Base-by-base conservation (phyloP, 1,140 invertebrate genomes). In the Sycobia sp. region DNA sequence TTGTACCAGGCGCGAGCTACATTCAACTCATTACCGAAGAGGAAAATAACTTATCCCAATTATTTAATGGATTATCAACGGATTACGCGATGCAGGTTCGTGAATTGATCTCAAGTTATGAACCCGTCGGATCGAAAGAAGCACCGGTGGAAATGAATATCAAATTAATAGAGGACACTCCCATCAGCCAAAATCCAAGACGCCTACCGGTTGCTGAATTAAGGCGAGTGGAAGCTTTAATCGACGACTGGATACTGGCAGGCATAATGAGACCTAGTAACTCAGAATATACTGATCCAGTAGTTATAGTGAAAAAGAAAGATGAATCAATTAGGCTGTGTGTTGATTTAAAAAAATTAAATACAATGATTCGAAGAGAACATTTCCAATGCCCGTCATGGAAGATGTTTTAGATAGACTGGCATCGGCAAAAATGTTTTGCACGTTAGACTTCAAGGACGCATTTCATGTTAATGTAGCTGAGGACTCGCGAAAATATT, bases 261-360 rank as follows among this genome's bases (percentile, higher is more conserved):
- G 61, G 61, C 2, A 66, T 69, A 46, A 43, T 68, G 36, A 57
- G 72, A 13, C 65, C 69, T 34, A 79, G 75, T 16, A 59, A 38
- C n/a, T 81, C 76, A 16, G 76, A 82, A 16, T 85, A 78, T 71
- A 69, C 78, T 11, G 76, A 76, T 29, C 81, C 81, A 0, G 70
- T 83, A 1, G 74, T 85, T 1, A 50, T 84, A 10, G 76, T 78
- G 0, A 62, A 56, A 39, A 86, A 86, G 65, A 80, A 79, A 65
- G 77, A 85, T 69, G 79, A 61, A 0, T 32, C 41, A 11, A 7
- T 61, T 13, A 47, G 64, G 16, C 73, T 84, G 20, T 84, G 82
- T 64, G 59, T 74, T 0, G 72, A 74, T 43, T 73, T 66, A 44
- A 43, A 69, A 41, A 60, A 56, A 27, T 25, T 74, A 23, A 75